Evolutionary conservation across 2,888 invertebrate species (phyloP).

Genomic region (Rhopalosiphum nymphaeae): DNA sequence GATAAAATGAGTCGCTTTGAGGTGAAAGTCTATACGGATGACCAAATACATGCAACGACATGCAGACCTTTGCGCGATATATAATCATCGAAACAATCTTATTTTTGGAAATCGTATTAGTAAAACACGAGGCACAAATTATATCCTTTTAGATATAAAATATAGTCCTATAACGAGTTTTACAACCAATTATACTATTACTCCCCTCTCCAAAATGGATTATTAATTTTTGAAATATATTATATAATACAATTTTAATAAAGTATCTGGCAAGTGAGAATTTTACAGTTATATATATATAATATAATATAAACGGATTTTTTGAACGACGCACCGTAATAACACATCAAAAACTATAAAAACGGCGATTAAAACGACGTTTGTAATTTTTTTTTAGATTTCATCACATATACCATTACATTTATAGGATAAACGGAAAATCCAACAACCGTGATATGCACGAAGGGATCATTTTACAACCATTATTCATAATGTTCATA

Average conservation of each 20-base stretch:
- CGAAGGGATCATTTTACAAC: constrained; percentile 21
- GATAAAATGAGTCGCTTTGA: background rate
- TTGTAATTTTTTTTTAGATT: background rate
- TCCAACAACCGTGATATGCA: background rate
- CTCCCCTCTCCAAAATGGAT: background rate
- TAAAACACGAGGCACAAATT: background rate
- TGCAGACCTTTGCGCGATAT: background rate
- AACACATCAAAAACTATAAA: background rate
- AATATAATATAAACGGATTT: background rate
- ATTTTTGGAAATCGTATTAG: background rate
- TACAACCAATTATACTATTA: background rate
- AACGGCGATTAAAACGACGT: background rate
- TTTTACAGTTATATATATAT: background rate
- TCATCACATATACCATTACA: background rate
- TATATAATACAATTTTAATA: background rate
- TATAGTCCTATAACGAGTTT: background rate
- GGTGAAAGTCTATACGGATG: background rate
- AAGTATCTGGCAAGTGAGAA: background rate
- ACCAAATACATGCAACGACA: background rate
- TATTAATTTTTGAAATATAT: background rate
- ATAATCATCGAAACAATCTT: background rate
- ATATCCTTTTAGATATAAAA: background rate
- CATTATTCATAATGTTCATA: constrained; percentile 25
- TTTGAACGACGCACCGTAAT: background rate
- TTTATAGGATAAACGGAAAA: constrained; percentile 23